Percentiles rank a stretch among this genome's conserved stretches.
phyloP scores from a whole-genome alignment of 2,888 invertebrate genomes.

The Ischnura elegans region DNA sequence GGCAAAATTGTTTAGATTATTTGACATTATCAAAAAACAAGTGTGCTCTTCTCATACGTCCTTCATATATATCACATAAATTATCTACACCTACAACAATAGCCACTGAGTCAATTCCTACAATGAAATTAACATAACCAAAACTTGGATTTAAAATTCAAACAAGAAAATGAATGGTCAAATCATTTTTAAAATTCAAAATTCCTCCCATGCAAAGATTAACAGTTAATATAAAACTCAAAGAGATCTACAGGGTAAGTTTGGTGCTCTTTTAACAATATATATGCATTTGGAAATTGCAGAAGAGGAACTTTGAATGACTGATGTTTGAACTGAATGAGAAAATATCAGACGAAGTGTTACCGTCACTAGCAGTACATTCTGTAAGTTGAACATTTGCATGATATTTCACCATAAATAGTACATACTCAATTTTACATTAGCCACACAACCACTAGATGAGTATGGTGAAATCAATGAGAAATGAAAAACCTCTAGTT shows the following conservation, averaged over 20 bases:
- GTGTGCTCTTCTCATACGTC: slow-evolving; percentile 36
- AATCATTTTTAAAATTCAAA: not conserved
- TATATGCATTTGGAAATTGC: slow-evolving; percentile 15
- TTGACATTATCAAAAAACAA: slow-evolving; percentile 61
- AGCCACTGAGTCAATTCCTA: slow-evolving; percentile 35
- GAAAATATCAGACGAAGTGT: slow-evolving; percentile 23
- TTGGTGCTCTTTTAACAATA: slow-evolving; percentile 36
- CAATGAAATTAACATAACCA: slow-evolving; percentile 31
- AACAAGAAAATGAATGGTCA: not conserved
- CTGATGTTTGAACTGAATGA: slow-evolving; percentile 20
- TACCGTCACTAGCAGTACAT: slow-evolving; percentile 18
- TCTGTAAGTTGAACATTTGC: not conserved
- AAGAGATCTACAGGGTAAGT: not conserved
- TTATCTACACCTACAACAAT: slow-evolving; percentile 50
- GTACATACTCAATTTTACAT: not conserved
- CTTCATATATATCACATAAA: slow-evolving; percentile 64
- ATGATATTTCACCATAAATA: not conserved
- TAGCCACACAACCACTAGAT: slow-evolving; percentile 15
- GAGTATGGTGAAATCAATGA: slow-evolving; percentile 36
- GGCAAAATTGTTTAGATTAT: slow-evolving; percentile 63
- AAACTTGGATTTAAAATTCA: slow-evolving; percentile 14
- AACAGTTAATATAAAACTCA: slow-evolving; percentile 48
- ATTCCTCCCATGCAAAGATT: slow-evolving; percentile 41
- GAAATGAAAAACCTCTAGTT: slow-evolving; percentile 7
- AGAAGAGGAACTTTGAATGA: slow-evolving; percentile 42